These are phyloP conservation scores for Erebia palarica DNA, from an alignment of 2,888 invertebrate species.

Conservation along the genomic window DNA sequence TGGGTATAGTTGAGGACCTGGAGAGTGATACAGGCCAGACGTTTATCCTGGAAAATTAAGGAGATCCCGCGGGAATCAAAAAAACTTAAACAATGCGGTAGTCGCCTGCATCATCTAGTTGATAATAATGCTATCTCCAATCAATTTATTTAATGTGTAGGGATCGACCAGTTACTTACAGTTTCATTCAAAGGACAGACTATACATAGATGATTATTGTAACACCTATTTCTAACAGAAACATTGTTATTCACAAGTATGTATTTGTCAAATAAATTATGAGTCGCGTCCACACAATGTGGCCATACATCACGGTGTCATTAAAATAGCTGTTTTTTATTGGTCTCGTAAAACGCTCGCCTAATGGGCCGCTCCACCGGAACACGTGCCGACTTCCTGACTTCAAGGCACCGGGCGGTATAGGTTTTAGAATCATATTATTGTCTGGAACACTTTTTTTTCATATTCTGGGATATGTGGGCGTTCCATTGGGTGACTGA, in stretches of 20 bases:
- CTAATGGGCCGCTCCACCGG: constrained; percentile 39
- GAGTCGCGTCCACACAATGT: constrained; percentile 14
- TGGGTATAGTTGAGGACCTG: too few species aligned
- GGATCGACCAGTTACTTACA: neutral
- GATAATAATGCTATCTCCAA: too few species aligned
- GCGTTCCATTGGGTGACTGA: too few species aligned
- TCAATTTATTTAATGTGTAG: too few species aligned
- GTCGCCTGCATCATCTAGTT: too few species aligned
- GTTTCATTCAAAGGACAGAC: neutral
- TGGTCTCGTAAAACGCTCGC: constrained; percentile 38
- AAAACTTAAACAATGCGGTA: too few species aligned
- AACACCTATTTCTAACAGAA: neutral
- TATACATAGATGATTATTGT: too few species aligned
- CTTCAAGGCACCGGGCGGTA: constrained; percentile 35
- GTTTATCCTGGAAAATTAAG: too few species aligned
- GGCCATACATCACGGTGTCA: constrained; percentile 20
- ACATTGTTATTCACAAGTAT: constrained; percentile 22
- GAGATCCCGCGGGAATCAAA: too few species aligned
- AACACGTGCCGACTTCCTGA: constrained; percentile 39
- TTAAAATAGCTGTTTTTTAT: constrained; percentile 40
- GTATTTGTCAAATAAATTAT: constrained; percentile 16
- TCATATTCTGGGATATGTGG: too few species aligned
- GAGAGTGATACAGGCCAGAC: too few species aligned
- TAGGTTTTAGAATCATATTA: constrained; percentile 12
- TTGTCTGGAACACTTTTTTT: neutral